These are phyloP conservation scores for Lepus americanus DNA, from an alignment of 2,113 vertebrate species.

Conservation along the genomic window DNA sequence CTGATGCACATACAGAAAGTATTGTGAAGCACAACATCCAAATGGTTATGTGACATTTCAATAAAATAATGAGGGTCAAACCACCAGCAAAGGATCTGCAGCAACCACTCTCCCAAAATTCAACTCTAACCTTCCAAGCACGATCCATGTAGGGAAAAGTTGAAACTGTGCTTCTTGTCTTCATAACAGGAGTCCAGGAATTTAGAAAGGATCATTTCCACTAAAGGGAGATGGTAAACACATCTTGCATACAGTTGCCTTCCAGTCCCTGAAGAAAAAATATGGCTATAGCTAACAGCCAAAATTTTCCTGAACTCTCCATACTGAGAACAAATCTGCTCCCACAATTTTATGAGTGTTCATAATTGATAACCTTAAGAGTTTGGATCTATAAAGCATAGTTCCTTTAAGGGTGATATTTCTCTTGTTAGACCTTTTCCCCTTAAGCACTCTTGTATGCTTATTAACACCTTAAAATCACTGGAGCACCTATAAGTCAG, in stretches of 20 bases:
- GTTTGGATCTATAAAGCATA: background rate
- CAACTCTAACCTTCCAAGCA: background rate
- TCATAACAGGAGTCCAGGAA: background rate
- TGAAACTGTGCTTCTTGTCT: background rate
- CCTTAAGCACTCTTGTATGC: background rate
- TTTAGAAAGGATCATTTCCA: background rate
- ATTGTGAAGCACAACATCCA: background rate
- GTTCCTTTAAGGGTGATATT: constrained; percentile 42
- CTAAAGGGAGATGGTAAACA: background rate
- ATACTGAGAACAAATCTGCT: background rate
- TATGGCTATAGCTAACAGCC: background rate
- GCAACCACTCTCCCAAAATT: background rate
- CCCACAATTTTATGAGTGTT: background rate
- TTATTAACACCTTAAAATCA: constrained; percentile 62
- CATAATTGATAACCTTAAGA: background rate
- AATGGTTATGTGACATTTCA: background rate
- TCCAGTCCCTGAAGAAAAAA: background rate
- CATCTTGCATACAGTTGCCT: background rate
- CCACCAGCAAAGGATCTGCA: background rate
- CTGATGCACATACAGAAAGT: background rate
- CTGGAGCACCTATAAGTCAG: constrained; percentile 24
- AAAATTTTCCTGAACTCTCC: background rate
- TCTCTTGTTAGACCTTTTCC: constrained; percentile 39
- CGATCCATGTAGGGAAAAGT: background rate
- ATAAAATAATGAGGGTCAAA: background rate